These are phyloP conservation scores for Spheniscus humboldti DNA, from an alignment of 2,797 vertebrate genomes.

Conservation along the genomic window DNA sequence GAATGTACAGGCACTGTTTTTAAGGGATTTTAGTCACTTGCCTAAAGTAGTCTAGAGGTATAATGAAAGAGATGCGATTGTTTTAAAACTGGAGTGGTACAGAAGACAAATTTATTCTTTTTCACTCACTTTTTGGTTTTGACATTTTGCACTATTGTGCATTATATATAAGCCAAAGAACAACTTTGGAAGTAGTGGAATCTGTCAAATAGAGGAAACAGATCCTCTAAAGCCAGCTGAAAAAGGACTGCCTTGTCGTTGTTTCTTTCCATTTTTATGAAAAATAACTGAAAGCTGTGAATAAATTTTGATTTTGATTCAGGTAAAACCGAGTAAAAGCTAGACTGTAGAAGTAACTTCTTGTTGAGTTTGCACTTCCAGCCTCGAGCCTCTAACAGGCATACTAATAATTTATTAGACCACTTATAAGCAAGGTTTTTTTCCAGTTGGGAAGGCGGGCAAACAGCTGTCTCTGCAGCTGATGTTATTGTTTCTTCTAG, in stretches of 20 bases:
- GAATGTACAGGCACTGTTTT: background rate
- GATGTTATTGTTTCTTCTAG: background rate
- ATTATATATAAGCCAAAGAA: background rate
- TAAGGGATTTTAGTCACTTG: background rate
- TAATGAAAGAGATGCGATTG: background rate
- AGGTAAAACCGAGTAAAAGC: background rate
- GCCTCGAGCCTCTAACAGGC: background rate
- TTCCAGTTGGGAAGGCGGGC: background rate
- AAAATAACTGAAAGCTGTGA: background rate
- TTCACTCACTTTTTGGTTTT: background rate
- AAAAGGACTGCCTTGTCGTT: background rate
- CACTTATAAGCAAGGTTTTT: background rate
- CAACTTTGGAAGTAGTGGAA: background rate
- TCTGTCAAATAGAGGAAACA: background rate
- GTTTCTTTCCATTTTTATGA: background rate
- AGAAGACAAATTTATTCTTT: background rate
- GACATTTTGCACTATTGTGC: background rate
- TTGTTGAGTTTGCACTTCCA: background rate
- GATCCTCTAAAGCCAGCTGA: background rate
- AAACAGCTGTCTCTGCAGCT: background rate
- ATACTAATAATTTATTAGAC: constrained; percentile 38
- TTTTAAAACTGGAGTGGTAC: background rate
- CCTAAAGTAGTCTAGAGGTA: background rate
- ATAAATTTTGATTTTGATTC: constrained; percentile 4
- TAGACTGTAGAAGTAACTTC: background rate